phyloP scores from a whole-genome alignment of 2,888 invertebrate species.

The Selenia dentaria region DNA sequence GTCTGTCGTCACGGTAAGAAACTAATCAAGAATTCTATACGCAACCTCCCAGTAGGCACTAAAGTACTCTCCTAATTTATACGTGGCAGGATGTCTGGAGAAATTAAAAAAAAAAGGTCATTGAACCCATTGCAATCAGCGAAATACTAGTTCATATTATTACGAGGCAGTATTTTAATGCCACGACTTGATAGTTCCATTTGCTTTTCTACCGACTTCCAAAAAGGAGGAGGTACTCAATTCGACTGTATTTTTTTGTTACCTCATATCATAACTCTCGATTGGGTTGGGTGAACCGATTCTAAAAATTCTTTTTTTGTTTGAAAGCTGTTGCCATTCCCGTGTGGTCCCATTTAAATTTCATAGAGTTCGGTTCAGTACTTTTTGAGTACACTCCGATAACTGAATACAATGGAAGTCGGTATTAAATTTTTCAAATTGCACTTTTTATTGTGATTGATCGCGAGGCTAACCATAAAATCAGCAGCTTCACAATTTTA shows the following conservation, averaged over 20 bases:
- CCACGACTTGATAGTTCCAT: slow-evolving; percentile 10
- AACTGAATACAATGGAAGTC: too few species aligned
- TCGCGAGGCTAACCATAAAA: not conserved
- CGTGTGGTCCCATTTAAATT: too few species aligned
- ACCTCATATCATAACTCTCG: too few species aligned
- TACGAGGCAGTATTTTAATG: slow-evolving; percentile 3
- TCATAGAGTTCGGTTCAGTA: too few species aligned
- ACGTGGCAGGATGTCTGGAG: slow-evolving; percentile 26
- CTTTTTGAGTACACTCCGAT: too few species aligned
- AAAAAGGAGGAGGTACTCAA: too few species aligned
- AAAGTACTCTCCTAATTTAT: slow-evolving; percentile 28
- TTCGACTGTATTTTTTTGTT: too few species aligned
- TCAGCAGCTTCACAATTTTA: not conserved
- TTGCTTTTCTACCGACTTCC: too few species aligned
- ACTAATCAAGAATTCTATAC: slow-evolving; percentile 41
- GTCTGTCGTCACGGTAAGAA: slow-evolving; percentile 21
- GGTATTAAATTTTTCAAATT: too few species aligned
- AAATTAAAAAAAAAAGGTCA: slow-evolving; percentile 25
- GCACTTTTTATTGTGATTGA: not conserved
- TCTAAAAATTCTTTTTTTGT: too few species aligned
- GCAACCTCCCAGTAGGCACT: not conserved
- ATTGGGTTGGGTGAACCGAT: too few species aligned
- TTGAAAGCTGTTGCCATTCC: too few species aligned
- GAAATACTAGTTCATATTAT: slow-evolving; percentile 7
- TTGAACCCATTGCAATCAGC: slow-evolving; percentile 11